These are phyloP conservation scores for Esox niger DNA, from an alignment of 2,113 vertebrate genomes.

Conservation along the genomic window DNA sequence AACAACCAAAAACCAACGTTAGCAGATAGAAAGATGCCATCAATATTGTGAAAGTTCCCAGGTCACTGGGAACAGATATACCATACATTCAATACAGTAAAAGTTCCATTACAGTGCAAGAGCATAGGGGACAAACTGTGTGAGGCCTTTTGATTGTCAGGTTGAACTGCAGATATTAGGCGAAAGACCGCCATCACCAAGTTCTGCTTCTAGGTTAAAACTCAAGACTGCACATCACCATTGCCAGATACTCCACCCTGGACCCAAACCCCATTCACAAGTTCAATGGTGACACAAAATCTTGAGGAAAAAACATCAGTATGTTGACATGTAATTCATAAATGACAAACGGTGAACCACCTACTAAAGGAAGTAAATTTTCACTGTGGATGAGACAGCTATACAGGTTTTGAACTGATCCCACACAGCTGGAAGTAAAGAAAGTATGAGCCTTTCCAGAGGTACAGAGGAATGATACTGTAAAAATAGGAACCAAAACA, in stretches of 20 bases:
- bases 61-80: neutral
- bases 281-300: neutral
- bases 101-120: slow-evolving; percentile 57
- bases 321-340: neutral
- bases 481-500: neutral
- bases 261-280: neutral
- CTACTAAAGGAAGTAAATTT: neutral
- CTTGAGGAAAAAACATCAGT: neutral
- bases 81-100: slow-evolving; percentile 50
- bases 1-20: slow-evolving; percentile 48
- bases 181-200: neutral
- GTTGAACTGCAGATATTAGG: neutral
- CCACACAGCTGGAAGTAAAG: neutral
- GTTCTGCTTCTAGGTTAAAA: slow-evolving; percentile 19
- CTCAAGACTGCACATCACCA: slow-evolving; percentile 71
- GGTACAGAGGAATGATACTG: neutral
- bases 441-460: neutral
- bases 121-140: slow-evolving; percentile 55
- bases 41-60: neutral
- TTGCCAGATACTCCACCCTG: neutral
- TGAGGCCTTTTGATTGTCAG: slow-evolving; percentile 40
- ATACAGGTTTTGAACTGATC: neutral
- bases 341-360: neutral
- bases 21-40: neutral
- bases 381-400: neutral